Evolutionary conservation across 2,113 vertebrate genomes (phyloP).

Genomic region (Lepus europaeus): DNA sequence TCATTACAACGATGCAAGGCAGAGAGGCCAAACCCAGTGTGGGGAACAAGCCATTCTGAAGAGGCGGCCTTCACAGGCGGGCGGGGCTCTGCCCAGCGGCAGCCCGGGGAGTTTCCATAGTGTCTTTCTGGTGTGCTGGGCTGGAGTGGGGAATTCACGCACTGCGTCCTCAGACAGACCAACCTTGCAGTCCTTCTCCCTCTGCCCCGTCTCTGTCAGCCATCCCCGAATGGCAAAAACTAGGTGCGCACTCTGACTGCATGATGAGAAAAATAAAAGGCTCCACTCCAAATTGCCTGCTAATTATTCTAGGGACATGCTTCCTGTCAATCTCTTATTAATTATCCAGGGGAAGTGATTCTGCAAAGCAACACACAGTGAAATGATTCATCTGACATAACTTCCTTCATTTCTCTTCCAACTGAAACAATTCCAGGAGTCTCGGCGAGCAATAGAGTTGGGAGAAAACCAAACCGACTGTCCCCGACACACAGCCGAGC

Average conservation of each 20-base stretch:
- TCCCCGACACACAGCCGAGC: conserved; percentile 54
- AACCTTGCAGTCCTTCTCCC: conserved; percentile 30
- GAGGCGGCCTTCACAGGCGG: neutral
- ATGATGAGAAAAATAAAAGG: conserved; percentile 22
- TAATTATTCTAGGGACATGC: conserved; percentile 80
- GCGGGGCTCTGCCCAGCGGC: conserved; percentile 15
- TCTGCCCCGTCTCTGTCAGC: conserved; percentile 47
- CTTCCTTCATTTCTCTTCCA: conserved; percentile 81
- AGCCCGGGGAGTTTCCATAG: neutral
- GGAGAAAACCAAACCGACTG: conserved; percentile 63
- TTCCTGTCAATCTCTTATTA: conserved; percentile 80
- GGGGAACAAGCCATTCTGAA: neutral
- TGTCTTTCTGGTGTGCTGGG: neutral
- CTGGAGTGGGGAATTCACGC: neutral
- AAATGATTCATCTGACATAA: conserved; percentile 82
- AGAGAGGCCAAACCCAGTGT: conserved; percentile 2
- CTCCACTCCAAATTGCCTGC: conserved; percentile 58
- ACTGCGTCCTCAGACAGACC: neutral
- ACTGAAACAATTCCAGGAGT: conserved; percentile 79
- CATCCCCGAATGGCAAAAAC: conserved; percentile 61
- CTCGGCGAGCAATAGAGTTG: conserved; percentile 66
- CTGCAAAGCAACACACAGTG: conserved; percentile 58
- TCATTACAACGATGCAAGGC: conserved; percentile 23
- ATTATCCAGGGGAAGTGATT: conserved; percentile 81
- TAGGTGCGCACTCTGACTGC: conserved; percentile 56